Evolutionary conservation across 2,113 vertebrate species (phyloP).

Genomic region (Phaethornis superciliosus): DNA sequence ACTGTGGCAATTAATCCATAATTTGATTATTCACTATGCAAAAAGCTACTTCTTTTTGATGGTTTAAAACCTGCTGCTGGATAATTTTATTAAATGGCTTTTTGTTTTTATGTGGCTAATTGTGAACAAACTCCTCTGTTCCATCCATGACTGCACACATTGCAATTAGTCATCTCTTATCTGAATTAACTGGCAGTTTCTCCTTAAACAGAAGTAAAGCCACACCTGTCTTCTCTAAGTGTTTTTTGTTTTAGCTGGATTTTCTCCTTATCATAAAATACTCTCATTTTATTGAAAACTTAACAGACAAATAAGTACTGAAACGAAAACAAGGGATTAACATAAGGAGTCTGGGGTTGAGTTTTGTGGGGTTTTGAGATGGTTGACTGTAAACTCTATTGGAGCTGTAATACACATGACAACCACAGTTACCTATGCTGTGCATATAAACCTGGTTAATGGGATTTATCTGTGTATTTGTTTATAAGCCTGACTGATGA

Average conservation of each 20-base stretch:
- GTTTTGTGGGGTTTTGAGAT: not conserved
- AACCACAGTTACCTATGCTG: not conserved
- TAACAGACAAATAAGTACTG: not conserved
- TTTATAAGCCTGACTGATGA: not conserved
- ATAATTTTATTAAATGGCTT: not conserved
- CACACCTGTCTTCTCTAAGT: not conserved
- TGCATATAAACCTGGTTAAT: not conserved
- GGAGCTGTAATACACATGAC: not conserved
- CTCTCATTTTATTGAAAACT: not conserved
- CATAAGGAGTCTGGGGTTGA: not conserved
- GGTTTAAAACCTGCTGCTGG: slow-evolving; percentile 4
- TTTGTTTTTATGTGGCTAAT: not conserved
- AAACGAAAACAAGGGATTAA: not conserved
- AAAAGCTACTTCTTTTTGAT: slow-evolving; percentile 38
- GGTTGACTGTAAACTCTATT: not conserved
- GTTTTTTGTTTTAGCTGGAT: not conserved
- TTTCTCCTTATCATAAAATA: not conserved
- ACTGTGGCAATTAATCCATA: slow-evolving; percentile 33
- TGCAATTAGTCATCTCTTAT: not conserved
- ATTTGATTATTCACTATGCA: not conserved
- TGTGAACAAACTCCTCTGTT: slow-evolving; percentile 21
- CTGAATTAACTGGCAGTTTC: slow-evolving; percentile 1
- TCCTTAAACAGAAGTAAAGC: not conserved
- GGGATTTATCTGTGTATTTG: not conserved
- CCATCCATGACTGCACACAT: not conserved